Base-by-base conservation (phyloP, 2,888 invertebrate species). In the Scaptomyza caliginosa region DNA sequence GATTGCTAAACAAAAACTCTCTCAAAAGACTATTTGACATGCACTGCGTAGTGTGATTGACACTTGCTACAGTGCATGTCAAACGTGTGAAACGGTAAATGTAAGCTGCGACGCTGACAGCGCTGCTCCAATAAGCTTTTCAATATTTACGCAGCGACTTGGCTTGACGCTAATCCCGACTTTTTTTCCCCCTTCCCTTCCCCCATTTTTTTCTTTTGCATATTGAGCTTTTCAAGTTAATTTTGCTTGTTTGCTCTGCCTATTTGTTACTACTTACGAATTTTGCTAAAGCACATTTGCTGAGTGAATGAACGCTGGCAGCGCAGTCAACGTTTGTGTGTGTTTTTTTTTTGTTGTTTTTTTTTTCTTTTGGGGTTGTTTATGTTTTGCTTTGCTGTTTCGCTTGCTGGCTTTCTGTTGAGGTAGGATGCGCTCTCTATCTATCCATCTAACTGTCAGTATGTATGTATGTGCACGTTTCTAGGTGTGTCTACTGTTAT, bases 121-220 rank as follows among this genome's bases (percentile, higher is more conserved):
- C 70, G 75, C 73, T 58, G 73, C 62, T 56, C 38, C 58, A 66
- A 66, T 76, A 77, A 80, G 80, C 80, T 80, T 80, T 80, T 83
- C 83, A 73, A 76, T 80, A 86, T 80, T 80, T 83, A 83, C 80
- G 65, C 77, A 79, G 83, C 65, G 80, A 67, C 77, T 82, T 74
- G 79, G 83, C 62, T 68, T 68, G 65, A 40, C 51, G 77, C 79
- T 80, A 79, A 85, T 80, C 79, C 48, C 39, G 39, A 30, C 52
- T 19, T 13, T n/a, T 13, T 4, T 21, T 21, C 21, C 4, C 4
- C 21, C n/a, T 21, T 21, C 21, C 4, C 4, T 21, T 21, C 4
- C 21, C 4, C 4, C 72, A 55, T 78, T 75, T 78, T 67, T 78
- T 76, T 67, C 75, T 76, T 85, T 73, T 81, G 84, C 81, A 78